Conservation (phyloP, 2,888 invertebrate genomes). For the Agrotis exclamationis region DNA sequence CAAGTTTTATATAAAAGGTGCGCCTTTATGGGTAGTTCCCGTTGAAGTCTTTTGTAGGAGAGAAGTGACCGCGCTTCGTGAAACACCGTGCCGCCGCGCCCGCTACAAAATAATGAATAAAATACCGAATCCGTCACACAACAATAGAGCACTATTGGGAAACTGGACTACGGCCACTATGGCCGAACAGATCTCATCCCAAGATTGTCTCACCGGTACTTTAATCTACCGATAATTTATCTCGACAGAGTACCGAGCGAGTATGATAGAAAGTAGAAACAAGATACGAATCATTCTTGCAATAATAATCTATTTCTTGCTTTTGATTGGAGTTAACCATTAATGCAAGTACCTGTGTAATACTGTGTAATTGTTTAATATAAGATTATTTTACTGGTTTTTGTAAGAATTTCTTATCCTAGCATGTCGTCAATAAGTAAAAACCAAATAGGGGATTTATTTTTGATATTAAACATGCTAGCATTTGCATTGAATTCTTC, state of each 20-base stretch:
- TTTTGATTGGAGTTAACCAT: constrained; percentile 67
- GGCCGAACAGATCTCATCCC: constrained; percentile 69
- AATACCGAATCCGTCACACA: constrained; percentile 80
- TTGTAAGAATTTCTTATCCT: constrained; percentile 6
- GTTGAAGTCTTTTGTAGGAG: constrained; percentile 81
- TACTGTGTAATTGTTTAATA: constrained; percentile 21
- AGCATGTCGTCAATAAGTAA: constrained; percentile 1
- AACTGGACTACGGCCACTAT: constrained; percentile 65
- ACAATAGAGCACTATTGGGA: constrained; percentile 76
- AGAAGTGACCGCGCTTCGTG: constrained; percentile 54
- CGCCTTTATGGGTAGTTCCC: constrained; percentile 54
- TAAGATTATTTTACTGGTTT: constrained; percentile 16
- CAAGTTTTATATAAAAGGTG: constrained; percentile 10
- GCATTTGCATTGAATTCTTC: not conserved
- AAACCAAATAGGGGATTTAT: not conserved
- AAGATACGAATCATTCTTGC: constrained; percentile 74
- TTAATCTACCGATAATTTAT: constrained; percentile 71
- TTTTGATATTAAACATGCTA: not conserved
- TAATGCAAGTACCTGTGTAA: constrained; percentile 42
- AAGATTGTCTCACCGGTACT: constrained; percentile 72
- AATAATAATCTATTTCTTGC: constrained; percentile 71
- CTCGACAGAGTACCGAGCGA: constrained; percentile 49
- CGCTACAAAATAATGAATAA: constrained; percentile 72
- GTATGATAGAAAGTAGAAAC: constrained; percentile 69
- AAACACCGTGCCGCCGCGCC: constrained; percentile 23